Evolutionary conservation across 1,140 invertebrate genomes (phyloP).

Genomic region (Sycobia sp.): DNA sequence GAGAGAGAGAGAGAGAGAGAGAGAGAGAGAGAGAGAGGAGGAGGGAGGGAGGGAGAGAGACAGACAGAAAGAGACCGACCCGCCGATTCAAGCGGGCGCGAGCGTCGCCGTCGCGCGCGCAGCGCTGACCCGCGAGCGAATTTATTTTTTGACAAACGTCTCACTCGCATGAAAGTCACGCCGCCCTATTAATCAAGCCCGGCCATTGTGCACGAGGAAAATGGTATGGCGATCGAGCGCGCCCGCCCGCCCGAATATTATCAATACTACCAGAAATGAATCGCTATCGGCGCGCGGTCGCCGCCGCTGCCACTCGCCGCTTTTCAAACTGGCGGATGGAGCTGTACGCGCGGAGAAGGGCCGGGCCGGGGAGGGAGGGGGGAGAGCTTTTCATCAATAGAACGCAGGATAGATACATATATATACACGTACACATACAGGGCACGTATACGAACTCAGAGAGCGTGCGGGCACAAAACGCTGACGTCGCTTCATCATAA

Average conservation of each 20-base stretch:
- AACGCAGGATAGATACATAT: not conserved
- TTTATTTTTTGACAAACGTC: slow-evolving; percentile 4
- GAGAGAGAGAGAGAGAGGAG: too few relatives aligned
- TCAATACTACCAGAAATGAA: slow-evolving; percentile 34
- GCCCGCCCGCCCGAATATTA: slow-evolving; percentile 18
- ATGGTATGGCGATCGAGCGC: slow-evolving; percentile 1
- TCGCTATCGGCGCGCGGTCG: slow-evolving; percentile 30
- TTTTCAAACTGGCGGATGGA: slow-evolving; percentile 14
- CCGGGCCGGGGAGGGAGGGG: too few relatives aligned
- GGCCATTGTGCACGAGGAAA: slow-evolving; percentile 14
- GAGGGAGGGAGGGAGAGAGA: too few relatives aligned
- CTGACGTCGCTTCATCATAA: slow-evolving; percentile 33
- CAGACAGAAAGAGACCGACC: too few relatives aligned
- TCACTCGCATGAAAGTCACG: slow-evolving; percentile 27
- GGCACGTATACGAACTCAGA: not conserved
- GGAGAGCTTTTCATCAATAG: slow-evolving; percentile 25
- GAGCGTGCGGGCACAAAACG: slow-evolving; percentile 4
- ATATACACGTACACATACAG: not conserved
- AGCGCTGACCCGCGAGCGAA: too few relatives aligned
- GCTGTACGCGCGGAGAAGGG: too few relatives aligned
- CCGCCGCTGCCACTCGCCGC: too few relatives aligned
- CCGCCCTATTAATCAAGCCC: slow-evolving; percentile 27
- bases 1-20: too few relatives aligned
- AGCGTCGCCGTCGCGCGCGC: too few relatives aligned
- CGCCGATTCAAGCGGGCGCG: too few relatives aligned